Evolutionary conservation across 2,888 invertebrate genomes (phyloP).

Genomic region (Alloplasta piceator): DNA sequence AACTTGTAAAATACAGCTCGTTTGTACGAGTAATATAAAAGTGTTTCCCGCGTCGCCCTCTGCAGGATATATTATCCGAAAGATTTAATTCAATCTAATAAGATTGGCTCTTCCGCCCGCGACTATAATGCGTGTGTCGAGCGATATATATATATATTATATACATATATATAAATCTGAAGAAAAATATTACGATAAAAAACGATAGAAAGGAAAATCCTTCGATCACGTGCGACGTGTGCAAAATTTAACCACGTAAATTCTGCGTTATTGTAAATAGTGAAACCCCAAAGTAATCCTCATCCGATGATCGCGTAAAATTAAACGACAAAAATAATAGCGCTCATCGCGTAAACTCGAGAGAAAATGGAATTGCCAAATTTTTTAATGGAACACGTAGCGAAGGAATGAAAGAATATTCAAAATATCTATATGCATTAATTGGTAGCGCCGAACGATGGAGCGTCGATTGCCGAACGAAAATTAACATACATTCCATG

Average conservation of each 20-base stretch:
- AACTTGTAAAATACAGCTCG: constrained; percentile 52
- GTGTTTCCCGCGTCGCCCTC: constrained; percentile 1
- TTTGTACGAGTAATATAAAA: constrained; percentile 40
- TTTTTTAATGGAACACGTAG: constrained; percentile 79
- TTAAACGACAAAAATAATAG: constrained; percentile 63
- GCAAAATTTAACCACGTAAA: not conserved
- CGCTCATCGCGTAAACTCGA: constrained; percentile 62
- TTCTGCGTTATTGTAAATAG: constrained; percentile 73
- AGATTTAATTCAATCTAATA: too few species aligned
- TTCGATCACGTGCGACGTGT: constrained; percentile 2
- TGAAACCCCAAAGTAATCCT: constrained; percentile 61
- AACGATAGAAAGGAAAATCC: constrained; percentile 2
- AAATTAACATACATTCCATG: constrained; percentile 15
- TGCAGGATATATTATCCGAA: too few species aligned
- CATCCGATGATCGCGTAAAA: constrained; percentile 58
- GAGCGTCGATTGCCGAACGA: constrained; percentile 50
- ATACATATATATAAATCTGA: too few species aligned
- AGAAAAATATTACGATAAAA: not conserved
- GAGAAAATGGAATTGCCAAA: constrained; percentile 78
- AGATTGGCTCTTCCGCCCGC: too few species aligned
- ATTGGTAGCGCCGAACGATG: too few species aligned
- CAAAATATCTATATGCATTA: constrained; percentile 17
- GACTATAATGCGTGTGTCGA: too few species aligned
- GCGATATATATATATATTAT: too few species aligned
- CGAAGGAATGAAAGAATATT: constrained; percentile 76